Evolutionary conservation across 2,888 invertebrate species (phyloP).

Genomic region (Pocota personata): DNA sequence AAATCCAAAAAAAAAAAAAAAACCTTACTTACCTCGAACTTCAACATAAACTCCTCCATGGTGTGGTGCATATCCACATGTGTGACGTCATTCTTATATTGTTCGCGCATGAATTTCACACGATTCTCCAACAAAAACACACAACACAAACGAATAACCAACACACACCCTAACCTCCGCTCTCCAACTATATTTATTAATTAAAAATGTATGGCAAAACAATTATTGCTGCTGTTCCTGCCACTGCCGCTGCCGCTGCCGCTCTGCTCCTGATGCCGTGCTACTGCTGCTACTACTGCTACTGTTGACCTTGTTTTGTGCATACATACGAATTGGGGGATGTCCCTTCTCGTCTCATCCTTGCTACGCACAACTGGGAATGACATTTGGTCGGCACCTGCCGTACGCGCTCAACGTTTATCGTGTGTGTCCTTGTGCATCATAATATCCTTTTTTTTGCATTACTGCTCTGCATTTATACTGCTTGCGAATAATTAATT

Average conservation of each 20-base stretch:
- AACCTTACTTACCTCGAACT: conserved; percentile 59
- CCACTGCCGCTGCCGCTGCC: conserved; percentile 33
- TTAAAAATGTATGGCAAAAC: conserved; percentile 69
- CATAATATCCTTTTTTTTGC: conserved; percentile 52
- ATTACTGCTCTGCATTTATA: conserved; percentile 57
- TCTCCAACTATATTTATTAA: conserved; percentile 54
- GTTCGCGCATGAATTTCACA: conserved; percentile 67
- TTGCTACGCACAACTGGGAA: conserved; percentile 56
- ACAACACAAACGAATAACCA: conserved; percentile 23
- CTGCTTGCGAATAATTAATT: conserved; percentile 60
- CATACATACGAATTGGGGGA: conserved; percentile 45
- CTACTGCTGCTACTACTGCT: conserved; percentile 43
- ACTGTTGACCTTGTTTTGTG: conserved; percentile 69
- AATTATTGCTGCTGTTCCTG: conserved; percentile 57
- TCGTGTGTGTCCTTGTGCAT: conserved; percentile 75
- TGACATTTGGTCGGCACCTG: conserved; percentile 67
- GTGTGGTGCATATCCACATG: conserved; percentile 19
- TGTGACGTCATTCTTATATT: conserved; percentile 68
- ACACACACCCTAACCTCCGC: conserved; percentile 23
- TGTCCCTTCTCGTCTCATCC: conserved; percentile 27
- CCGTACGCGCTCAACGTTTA: conserved; percentile 70
- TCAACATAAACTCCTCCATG: conserved; percentile 43
- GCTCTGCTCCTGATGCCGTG: conserved; percentile 64
- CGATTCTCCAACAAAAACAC: conserved; percentile 10
- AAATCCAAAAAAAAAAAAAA: conserved; percentile 38